Base-by-base conservation (phyloP, 2,113 vertebrate species). In the Poecile atricapillus region DNA sequence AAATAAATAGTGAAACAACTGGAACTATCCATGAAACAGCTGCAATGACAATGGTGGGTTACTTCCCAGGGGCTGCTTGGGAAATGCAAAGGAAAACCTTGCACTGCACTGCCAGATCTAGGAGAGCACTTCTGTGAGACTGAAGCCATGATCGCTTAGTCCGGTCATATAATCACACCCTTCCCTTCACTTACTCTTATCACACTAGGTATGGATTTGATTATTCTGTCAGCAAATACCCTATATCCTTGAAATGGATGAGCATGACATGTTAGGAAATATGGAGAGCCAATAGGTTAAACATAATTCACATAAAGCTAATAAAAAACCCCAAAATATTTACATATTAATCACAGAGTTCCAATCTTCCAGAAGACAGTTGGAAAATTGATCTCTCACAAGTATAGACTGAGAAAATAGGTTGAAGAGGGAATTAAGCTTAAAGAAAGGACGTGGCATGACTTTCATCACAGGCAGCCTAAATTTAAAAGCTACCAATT, bases 251-350 rank as follows among this genome's bases (percentile, higher is more conserved):
- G 79, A 90, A 93, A 94, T 59, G 56, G 68, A 86, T 91, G 73
- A 82, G 15, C 79, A 73, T 76, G 91, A 77, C 93, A 90, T 30
- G 44, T 83, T 92, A 88, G 76, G 39, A 94, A 95, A 88, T 86
- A 94, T 20, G 75, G 52, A 88, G 37, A 88, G 92, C 60, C 68
- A 74, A 49, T 52, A 96, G 47, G 83, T 88, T 89, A 96, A 90
- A 71, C 76, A 90, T 96, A 96, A 95, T 80, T 97, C 90, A 95
- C 52, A 81, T 60, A 74, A 85, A 94, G 75, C 85, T 93, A 88
- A 94, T 90, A 86, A 92, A 93, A 95, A 60, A 80, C 69, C 35
- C 73, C 95, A 94, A 96, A 83, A 88, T 52, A 95, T 95, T 96
- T 96, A 49, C 93, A 88, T 96, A 96, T 86, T 95, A 92, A 96